These are phyloP conservation scores for Lutraria rhynchaena DNA, from an alignment of 1,140 invertebrate species.

Conservation along the genomic window DNA sequence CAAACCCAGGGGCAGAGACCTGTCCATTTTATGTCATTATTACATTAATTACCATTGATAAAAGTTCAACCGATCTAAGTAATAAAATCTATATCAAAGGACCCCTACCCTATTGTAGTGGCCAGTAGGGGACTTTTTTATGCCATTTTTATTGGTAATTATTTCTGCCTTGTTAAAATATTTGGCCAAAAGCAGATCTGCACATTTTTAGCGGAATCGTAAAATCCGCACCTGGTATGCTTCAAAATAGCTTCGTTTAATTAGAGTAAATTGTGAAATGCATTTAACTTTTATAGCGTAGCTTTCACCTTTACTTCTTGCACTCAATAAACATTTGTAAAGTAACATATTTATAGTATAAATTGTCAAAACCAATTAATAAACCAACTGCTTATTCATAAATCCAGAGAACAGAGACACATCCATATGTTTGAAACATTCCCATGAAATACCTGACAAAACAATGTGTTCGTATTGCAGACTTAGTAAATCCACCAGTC, in stretches of 20 bases:
- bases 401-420: too few species aligned
- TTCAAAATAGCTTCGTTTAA: slow-evolving; percentile 30
- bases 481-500: too few species aligned
- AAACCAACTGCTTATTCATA: too few species aligned
- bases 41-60: slow-evolving; percentile 61
- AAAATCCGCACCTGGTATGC: slow-evolving; percentile 36
- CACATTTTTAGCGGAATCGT: slow-evolving; percentile 6
- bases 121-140: slow-evolving; percentile 50
- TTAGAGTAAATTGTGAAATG: too few species aligned
- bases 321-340: background rate
- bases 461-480: too few species aligned
- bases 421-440: too few species aligned
- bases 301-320: too few species aligned
- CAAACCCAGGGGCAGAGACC: slow-evolving; percentile 14
- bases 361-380: too few species aligned
- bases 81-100: slow-evolving; percentile 49
- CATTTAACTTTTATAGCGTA: too few species aligned
- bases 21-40: slow-evolving; percentile 60
- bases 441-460: too few species aligned
- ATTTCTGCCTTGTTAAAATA: slow-evolving; percentile 42
- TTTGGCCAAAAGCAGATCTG: slow-evolving; percentile 52
- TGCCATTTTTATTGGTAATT: slow-evolving; percentile 56
- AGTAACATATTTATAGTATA: too few species aligned
- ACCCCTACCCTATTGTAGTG: slow-evolving; percentile 46
- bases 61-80: slow-evolving; percentile 15